phyloP scores from a whole-genome alignment of 2,113 vertebrate species.

The Calyptommatus sinebrachiatus region DNA sequence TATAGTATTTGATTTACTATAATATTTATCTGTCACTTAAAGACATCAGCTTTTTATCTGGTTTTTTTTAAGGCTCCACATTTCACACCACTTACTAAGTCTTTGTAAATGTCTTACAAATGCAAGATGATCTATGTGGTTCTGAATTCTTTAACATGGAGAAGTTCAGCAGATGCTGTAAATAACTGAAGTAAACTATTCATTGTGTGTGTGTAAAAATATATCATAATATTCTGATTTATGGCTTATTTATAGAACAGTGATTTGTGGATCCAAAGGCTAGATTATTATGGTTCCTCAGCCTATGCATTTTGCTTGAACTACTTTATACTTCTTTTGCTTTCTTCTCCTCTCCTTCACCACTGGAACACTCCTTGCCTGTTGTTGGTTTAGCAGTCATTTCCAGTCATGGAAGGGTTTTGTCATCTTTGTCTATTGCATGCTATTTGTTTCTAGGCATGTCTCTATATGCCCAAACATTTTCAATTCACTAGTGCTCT shows the following conservation, averaged over 20 bases:
- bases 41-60: not conserved
- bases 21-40: conserved; percentile 3
- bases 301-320: conserved; percentile 8
- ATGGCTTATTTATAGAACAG: conserved; percentile 23
- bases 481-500: not conserved
- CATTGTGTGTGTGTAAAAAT: not conserved
- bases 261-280: conserved; percentile 30
- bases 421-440: conserved; percentile 7
- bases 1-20: conserved; percentile 12
- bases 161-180: not conserved
- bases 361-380: not conserved
- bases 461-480: not conserved
- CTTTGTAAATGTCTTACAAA: conserved; percentile 2
- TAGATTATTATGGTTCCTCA: conserved; percentile 5
- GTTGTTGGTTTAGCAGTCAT: not conserved
- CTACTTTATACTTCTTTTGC: not conserved
- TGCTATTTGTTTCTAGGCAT: conserved; percentile 1
- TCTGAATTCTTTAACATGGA: conserved; percentile 4
- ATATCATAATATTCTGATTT: not conserved
- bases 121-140: not conserved
- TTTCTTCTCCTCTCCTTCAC: conserved; percentile 18
- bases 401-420: not conserved
- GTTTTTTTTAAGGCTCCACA: not conserved
- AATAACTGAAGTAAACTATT: not conserved
- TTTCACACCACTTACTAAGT: conserved; percentile 1